A percentile compares a stretch with the other conserved stretches of the same genome.
Evolutionary conservation across 2,113 vertebrate genomes (phyloP).

Genomic region (Corythaixoides concolor): DNA sequence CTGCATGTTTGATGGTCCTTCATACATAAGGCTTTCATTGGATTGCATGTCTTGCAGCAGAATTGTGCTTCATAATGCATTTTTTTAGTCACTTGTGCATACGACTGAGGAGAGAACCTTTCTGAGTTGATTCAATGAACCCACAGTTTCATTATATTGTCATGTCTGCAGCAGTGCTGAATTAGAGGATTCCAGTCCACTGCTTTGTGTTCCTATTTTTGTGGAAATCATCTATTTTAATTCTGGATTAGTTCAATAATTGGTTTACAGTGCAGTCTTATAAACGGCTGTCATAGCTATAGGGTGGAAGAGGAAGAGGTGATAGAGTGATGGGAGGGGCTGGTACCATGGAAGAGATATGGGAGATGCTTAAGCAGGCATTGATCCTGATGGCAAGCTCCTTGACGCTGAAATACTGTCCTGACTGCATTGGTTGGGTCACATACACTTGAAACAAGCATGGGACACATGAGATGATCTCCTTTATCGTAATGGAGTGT

Average conservation of each 20-base stretch:
- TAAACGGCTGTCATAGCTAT: not conserved
- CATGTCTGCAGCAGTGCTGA: not conserved
- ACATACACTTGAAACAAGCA: not conserved
- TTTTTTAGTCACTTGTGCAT: not conserved
- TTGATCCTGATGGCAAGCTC: not conserved
- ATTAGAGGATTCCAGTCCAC: not conserved
- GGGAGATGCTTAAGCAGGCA: not conserved
- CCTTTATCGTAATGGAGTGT: not conserved
- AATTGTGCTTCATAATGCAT: not conserved
- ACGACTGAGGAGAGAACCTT: not conserved
- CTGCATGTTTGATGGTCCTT: not conserved
- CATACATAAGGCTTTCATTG: not conserved
- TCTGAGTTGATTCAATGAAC: not conserved
- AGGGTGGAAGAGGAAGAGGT: not conserved
- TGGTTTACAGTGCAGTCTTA: not conserved
- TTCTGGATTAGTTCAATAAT: not conserved
- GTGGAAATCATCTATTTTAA: not conserved
- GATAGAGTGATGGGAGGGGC: not conserved
- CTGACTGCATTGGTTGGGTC: not conserved
- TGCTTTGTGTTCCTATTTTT: not conserved
- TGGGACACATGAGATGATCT: not conserved
- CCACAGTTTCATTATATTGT: not conserved
- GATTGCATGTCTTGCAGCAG: not conserved
- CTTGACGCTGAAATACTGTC: not conserved
- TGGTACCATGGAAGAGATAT: not conserved